Percentiles rank a stretch among this genome's conserved stretches.
phyloP scores from a whole-genome alignment of 2,888 invertebrate species.

The Ceriagrion tenellum region DNA sequence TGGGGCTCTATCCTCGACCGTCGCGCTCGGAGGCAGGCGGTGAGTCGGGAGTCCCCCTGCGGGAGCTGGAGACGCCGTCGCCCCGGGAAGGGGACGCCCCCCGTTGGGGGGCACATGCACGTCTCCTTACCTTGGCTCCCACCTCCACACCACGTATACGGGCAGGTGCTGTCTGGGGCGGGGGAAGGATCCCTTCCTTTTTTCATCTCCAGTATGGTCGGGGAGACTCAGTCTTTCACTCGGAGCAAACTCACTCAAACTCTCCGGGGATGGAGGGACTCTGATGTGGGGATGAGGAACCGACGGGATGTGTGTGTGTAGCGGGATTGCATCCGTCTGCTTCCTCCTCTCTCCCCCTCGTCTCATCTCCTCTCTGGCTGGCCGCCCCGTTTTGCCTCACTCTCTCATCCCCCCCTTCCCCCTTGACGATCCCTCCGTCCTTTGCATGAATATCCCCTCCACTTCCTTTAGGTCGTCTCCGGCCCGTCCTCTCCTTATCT shows the following conservation, averaged over 20 bases:
- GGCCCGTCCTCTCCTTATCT: no score
- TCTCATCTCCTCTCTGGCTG: background rate
- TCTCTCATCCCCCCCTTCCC: background rate
- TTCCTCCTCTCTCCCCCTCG: background rate
- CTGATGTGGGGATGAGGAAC: background rate
- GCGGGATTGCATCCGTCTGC: slow-evolving; percentile 18
- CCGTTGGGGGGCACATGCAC: background rate
- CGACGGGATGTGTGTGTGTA: background rate
- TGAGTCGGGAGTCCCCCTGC: background rate
- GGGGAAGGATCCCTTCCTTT: background rate
- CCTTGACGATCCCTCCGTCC: background rate
- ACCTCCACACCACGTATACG: background rate
- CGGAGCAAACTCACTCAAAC: background rate
- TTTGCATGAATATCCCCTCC: no score
- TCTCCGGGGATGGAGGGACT: background rate
- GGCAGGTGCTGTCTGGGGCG: background rate
- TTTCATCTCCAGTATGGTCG: background rate
- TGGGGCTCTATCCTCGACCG: background rate
- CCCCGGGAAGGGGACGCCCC: background rate
- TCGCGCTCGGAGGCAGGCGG: background rate
- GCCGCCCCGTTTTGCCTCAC: background rate
- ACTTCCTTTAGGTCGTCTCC: no score
- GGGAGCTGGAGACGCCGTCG: background rate
- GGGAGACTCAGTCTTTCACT: background rate
- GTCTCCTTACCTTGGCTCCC: background rate